Base-by-base conservation (phyloP, 2,888 invertebrate genomes). In the Atrina japonica region DNA sequence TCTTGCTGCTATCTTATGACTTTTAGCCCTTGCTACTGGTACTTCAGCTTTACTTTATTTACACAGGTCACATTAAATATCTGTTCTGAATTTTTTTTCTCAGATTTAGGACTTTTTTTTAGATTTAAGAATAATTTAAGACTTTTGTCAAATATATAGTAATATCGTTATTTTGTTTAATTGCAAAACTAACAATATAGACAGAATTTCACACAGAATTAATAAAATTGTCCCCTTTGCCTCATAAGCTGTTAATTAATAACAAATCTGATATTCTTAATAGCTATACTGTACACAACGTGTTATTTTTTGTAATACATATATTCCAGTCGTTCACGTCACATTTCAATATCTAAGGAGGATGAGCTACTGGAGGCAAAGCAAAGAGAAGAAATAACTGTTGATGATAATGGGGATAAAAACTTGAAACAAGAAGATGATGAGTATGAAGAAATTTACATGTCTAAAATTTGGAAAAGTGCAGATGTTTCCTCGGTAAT, bases 311-410 rank as follows among this genome's bases (percentile, higher is more conserved):
- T 14, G 56, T 50, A 45, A 9, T 0, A 18, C 41, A 16, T 18
- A 43, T 23, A 18, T 61, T 73, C 18, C 77, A 85, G 85, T 7
- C 73, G 77, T 7, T 63, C 78, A 11, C 65, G 75, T 41, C 80
- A 80, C 53, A 30, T 73, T 29, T 72, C 82, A 0, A 71, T 86
- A 29, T 79, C 84, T 2, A 84, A 83, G 47, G 77, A 79, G 11
- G 86, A 86, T 68, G 77, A 81, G 56, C 53, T 84, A 30, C 29
- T 74, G 59, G 86, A 86, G 55, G 75, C 75, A 1, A 78, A 58
- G 45, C 35, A 55, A 25, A 56, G 47, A 56, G 66, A 73, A 7
- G 35, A 47, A n/a, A n/a, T 53, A 27, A 27, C 21, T 21, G 25
- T 14, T 43, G 67, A 58, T 18, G 16, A 23, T 14, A 21, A 29